A percentile compares a stretch with the other conserved stretches of the same genome.
Evolutionary conservation across 2,888 invertebrate species (phyloP).

Genomic region (Leucophenga montana): DNA sequence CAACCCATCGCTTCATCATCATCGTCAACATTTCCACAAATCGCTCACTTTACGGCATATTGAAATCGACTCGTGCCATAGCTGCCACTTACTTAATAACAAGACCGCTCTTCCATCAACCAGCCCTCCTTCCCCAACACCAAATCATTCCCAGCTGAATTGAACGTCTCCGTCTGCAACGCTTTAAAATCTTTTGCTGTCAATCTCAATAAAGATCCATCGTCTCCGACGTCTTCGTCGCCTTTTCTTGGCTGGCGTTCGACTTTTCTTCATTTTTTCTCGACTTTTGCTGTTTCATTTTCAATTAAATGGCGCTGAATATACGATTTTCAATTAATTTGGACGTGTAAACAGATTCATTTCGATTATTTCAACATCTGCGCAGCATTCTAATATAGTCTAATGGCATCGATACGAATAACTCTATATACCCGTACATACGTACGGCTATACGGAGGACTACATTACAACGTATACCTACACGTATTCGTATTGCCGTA

Average conservation of each 20-base stretch:
- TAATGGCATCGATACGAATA: slow-evolving; percentile 39
- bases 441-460: slow-evolving; percentile 33
- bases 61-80: not conserved
- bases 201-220: slow-evolving; percentile 13
- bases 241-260: not conserved
- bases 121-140: no score
- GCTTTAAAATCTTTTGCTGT: slow-evolving; percentile 20
- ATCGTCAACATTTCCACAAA: no score
- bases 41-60: slow-evolving; percentile 46
- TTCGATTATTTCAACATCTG: slow-evolving; percentile 69
- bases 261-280: slow-evolving; percentile 15
- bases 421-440: no score
- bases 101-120: slow-evolving; percentile 23
- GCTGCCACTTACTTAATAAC: slow-evolving; percentile 14
- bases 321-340: slow-evolving; percentile 65
- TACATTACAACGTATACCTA: slow-evolving; percentile 21
- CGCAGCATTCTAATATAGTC: slow-evolving; percentile 47
- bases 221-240: not conserved
- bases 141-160: no score
- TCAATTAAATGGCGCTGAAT: slow-evolving; percentile 65
- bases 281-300: slow-evolving; percentile 46
- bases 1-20: not conserved
- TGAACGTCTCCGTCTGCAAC: not conserved
- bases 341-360: slow-evolving; percentile 70
- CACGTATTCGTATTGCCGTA: not conserved